These are phyloP conservation scores for Passer domesticus DNA, from an alignment of 2,113 vertebrate genomes.

Conservation along the genomic window DNA sequence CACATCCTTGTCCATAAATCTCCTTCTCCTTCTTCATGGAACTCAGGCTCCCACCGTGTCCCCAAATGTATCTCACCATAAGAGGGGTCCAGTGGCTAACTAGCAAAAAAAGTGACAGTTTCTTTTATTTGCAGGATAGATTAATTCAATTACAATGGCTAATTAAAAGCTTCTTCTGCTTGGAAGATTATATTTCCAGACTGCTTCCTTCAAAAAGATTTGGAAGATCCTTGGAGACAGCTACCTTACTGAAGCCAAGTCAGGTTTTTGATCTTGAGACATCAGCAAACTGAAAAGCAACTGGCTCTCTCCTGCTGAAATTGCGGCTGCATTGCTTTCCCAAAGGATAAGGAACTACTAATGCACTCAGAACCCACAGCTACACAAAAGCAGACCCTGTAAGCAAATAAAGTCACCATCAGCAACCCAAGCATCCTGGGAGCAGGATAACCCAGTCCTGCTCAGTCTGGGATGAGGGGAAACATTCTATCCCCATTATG, in stretches of 20 bases:
- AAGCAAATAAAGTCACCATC: neutral
- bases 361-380: neutral
- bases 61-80: neutral
- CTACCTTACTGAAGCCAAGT: neutral
- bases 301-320: neutral
- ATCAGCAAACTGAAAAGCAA: neutral
- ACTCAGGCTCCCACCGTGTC: neutral
- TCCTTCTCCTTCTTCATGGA: neutral
- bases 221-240: neutral
- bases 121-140: neutral
- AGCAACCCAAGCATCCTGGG: neutral
- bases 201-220: neutral
- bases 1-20: rapidly evolving
- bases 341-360: neutral
- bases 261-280: neutral
- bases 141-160: neutral
- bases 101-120: neutral
- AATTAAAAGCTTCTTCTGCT: constrained; percentile 8
- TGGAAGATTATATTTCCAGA: neutral
- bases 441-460: neutral
- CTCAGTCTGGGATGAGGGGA: neutral
- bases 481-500: rapidly evolving
- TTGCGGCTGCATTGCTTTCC: neutral
- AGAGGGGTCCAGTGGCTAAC: neutral
- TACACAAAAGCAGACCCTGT: neutral